phyloP scores from a whole-genome alignment of 2,888 invertebrate species.

The Morpho deidamia region DNA sequence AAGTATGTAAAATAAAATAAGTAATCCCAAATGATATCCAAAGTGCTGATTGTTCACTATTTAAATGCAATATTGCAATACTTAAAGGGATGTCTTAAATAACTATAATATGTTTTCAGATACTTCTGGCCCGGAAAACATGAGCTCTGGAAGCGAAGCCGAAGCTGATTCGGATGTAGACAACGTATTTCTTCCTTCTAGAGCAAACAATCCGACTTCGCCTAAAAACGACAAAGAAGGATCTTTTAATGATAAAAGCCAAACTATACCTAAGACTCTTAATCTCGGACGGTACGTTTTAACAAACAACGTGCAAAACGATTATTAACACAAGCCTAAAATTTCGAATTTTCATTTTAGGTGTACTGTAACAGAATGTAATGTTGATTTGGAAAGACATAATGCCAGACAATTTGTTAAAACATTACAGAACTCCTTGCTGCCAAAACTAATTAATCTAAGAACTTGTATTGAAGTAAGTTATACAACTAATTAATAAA shows the following conservation, averaged over 20 bases:
- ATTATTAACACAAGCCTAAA: not conserved
- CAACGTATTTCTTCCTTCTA: constrained; percentile 66
- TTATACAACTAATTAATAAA: not conserved
- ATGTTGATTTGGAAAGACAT: constrained; percentile 90
- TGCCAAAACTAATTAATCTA: constrained; percentile 86
- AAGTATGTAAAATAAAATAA: too few relatives aligned
- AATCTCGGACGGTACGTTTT: constrained; percentile 59
- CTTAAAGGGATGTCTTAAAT: too few relatives aligned
- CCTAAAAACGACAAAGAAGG: constrained; percentile 38
- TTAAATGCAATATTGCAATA: too few relatives aligned
- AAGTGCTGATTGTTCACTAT: too few relatives aligned
- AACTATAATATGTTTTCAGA: constrained; percentile 35
- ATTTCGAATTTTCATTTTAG: constrained; percentile 36
- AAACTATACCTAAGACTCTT: constrained; percentile 63
- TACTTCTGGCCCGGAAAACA: constrained; percentile 83
- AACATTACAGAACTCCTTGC: constrained; percentile 83
- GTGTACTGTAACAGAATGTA: constrained; percentile 79
- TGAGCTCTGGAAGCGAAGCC: constrained; percentile 66
- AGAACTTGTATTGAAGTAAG: constrained; percentile 87
- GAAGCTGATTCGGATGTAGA: constrained; percentile 72
- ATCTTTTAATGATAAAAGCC: constrained; percentile 42
- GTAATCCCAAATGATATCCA: too few relatives aligned
- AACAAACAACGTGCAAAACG: too few relatives aligned
- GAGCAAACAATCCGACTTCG: constrained; percentile 54
- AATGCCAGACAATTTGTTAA: constrained; percentile 91